These are phyloP conservation scores for Enteromius thamalakanensis DNA, from an alignment of 2,797 vertebrate species.

Conservation along the genomic window DNA sequence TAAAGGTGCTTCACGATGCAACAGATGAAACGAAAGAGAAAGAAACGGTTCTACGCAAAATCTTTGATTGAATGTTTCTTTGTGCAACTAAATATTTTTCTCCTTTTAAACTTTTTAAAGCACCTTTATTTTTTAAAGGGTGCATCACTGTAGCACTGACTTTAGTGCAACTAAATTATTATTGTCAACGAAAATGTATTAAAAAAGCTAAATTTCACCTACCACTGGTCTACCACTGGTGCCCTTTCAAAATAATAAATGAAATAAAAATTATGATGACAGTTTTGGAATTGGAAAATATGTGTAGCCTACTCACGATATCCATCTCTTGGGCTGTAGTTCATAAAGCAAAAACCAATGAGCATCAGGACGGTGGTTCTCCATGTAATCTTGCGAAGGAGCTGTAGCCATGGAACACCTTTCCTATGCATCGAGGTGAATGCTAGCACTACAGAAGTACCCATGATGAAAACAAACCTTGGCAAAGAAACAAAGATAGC, in stretches of 20 bases:
- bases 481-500: conserved; percentile 40
- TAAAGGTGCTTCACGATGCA: no score
- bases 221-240: no score
- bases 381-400: conserved; percentile 72
- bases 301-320: conserved; percentile 66
- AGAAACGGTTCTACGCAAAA: no score
- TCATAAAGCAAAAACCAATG: conserved; percentile 77
- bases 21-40: no score
- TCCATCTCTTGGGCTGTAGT: conserved; percentile 78
- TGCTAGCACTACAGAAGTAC: conserved; percentile 75
- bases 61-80: no score
- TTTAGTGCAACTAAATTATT: not conserved
- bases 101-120: no score
- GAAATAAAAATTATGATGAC: not conserved
- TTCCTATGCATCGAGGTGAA: conserved; percentile 75
- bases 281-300: not conserved
- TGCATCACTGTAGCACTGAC: not conserved
- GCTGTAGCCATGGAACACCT: conserved; percentile 69
- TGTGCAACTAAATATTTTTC: no score
- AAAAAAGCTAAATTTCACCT: not conserved
- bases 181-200: not conserved
- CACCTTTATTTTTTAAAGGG: not conserved
- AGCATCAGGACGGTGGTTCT: conserved; percentile 71
- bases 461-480: conserved; percentile 81
- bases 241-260: not conserved